phyloP scores from a whole-genome alignment of 1,140 invertebrate genomes.

The Drosophila quadrilineata region DNA sequence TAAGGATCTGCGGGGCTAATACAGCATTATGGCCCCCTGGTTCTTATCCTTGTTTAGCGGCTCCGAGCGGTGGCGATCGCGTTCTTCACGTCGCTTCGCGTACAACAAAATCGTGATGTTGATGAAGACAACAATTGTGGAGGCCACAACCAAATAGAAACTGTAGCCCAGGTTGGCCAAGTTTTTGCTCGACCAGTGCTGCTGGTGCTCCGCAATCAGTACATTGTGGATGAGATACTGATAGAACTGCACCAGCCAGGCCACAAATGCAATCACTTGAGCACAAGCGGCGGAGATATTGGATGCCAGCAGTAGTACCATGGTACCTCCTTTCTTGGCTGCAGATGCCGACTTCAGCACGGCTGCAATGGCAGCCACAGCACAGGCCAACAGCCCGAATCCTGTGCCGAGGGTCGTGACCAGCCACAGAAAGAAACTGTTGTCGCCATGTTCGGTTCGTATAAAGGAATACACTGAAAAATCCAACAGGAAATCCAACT shows the following conservation, averaged over 20 bases:
- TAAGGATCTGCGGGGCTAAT: conserved; percentile 34
- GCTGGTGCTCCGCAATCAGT: conserved; percentile 58
- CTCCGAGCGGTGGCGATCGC: conserved; percentile 57
- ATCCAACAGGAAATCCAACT: background rate
- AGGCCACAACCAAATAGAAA: conserved; percentile 73
- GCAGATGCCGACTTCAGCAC: conserved; percentile 75
- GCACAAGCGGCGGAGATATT: conserved; percentile 68
- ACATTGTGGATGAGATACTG: conserved; percentile 78
- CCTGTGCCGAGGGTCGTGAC: conserved; percentile 73
- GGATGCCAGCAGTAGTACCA: conserved; percentile 68
- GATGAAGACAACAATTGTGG: conserved; percentile 68
- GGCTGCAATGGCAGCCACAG: conserved; percentile 73
- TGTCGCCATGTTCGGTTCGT: conserved; percentile 61
- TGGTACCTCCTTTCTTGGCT: conserved; percentile 68
- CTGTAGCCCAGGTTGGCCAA: conserved; percentile 76
- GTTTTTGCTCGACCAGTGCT: conserved; percentile 70
- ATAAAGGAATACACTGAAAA: conserved; percentile 66
- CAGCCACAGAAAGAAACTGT: conserved; percentile 77
- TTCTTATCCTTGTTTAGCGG: conserved; percentile 69
- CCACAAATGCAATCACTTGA: conserved; percentile 71
- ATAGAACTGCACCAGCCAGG: conserved; percentile 78
- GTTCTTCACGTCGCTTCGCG: conserved; percentile 53
- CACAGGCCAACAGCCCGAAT: conserved; percentile 66
- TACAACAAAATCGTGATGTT: conserved; percentile 69
- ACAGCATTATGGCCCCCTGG: conserved; percentile 76